Evolutionary conservation across 1,140 invertebrate species (phyloP).

Genomic region (Cyrtorhinus lividipennis): DNA sequence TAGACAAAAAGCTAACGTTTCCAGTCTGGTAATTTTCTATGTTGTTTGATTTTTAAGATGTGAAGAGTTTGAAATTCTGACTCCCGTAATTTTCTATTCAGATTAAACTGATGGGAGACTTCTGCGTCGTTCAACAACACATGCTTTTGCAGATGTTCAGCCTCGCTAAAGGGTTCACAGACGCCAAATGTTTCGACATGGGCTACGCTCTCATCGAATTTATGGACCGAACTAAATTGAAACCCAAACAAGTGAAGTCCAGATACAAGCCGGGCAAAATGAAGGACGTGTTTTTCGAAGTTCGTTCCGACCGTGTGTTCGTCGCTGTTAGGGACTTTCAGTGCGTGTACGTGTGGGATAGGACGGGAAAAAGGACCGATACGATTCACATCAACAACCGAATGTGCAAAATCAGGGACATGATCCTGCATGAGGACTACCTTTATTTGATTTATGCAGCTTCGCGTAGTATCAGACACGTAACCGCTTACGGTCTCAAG

Average conservation of each 20-base stretch:
- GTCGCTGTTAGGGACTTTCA: constrained; percentile 15
- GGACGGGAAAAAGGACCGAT: constrained; percentile 9
- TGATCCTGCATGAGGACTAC: constrained; percentile 1
- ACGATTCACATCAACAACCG: constrained; percentile 17
- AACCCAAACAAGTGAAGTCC: not conserved
- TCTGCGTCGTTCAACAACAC: constrained; percentile 10
- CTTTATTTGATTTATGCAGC: constrained; percentile 19
- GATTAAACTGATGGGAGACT: not conserved
- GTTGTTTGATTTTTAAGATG: too few relatives aligned
- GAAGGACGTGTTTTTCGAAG: constrained; percentile 5
- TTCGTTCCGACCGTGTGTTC: constrained; percentile 23
- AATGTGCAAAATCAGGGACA: constrained; percentile 16
- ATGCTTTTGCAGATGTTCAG: constrained; percentile 18
- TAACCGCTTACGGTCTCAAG: constrained; percentile 11
- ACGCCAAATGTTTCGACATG: constrained; percentile 18
- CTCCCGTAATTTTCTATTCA: too few relatives aligned
- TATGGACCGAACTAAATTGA: not conserved
- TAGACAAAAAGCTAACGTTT: too few relatives aligned
- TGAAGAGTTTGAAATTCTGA: too few relatives aligned
- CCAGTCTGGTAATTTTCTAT: too few relatives aligned
- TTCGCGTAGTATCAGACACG: constrained; percentile 14
- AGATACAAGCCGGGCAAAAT: constrained; percentile 5
- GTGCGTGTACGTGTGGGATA: constrained; percentile 23
- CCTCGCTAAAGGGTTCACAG: not conserved
- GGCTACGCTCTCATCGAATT: constrained; percentile 6